phyloP scores from a whole-genome alignment of 2,797 vertebrate species.

The Pampus argenteus region DNA sequence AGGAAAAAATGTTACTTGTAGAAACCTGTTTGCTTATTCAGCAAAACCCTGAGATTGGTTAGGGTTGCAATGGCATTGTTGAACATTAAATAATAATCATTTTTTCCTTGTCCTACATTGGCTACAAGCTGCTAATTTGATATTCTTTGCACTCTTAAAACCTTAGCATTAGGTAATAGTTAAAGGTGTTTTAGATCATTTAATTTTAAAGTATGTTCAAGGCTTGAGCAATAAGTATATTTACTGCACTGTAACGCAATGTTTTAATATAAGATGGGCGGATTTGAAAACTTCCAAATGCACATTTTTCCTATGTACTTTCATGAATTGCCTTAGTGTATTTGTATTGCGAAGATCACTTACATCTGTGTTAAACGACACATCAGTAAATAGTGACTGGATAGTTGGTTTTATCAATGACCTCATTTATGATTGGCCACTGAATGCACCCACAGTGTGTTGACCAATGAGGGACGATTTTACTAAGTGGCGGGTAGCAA shows the following conservation, averaged over 20 bases:
- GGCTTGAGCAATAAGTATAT: neutral
- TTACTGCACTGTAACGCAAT: neutral
- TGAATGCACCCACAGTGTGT: conserved; percentile 5
- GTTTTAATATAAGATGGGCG: neutral
- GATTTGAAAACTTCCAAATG: neutral
- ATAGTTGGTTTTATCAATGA: conserved; percentile 10
- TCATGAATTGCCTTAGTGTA: neutral
- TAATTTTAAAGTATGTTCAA: neutral
- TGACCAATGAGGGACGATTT: conserved; percentile 63
- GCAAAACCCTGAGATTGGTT: neutral
- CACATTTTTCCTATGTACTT: neutral
- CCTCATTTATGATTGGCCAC: conserved; percentile 54
- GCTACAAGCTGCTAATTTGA: neutral
- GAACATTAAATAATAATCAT: neutral
- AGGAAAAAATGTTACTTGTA: neutral
- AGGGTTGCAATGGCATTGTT: neutral
- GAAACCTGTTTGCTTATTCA: neutral
- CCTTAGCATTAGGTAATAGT: neutral
- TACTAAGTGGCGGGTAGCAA: conserved; percentile 58
- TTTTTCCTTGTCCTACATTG: neutral
- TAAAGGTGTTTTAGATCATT: neutral
- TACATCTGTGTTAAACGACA: neutral
- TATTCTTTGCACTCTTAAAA: neutral
- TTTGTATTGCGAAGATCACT: neutral
- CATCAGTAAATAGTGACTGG: neutral